These are phyloP conservation scores for Eutolmus rufibarbis DNA, from an alignment of 2,888 invertebrate genomes.

Conservation along the genomic window DNA sequence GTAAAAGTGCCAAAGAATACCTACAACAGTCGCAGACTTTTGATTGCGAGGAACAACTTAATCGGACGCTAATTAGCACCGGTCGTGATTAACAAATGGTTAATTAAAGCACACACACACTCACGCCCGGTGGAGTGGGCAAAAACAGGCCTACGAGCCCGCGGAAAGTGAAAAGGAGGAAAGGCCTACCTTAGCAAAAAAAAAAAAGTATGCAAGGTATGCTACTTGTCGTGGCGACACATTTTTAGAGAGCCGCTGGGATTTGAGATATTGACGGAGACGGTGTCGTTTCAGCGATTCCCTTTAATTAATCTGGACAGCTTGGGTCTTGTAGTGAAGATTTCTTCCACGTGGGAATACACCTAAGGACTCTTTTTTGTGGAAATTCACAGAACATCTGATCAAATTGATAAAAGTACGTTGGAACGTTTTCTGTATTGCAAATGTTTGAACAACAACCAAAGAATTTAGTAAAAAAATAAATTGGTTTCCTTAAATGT, in stretches of 20 bases:
- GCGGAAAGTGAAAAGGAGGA: background rate
- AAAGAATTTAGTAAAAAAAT: too few relatives aligned
- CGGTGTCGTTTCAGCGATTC: background rate
- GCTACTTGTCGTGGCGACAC: background rate
- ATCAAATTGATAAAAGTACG: background rate
- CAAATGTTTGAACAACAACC: too few relatives aligned
- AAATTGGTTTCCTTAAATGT: background rate
- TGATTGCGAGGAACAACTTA: slow-evolving; percentile 40
- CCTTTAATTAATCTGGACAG: background rate
- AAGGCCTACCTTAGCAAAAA: background rate
- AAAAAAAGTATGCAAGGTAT: background rate
- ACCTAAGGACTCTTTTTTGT: background rate
- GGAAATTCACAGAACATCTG: background rate
- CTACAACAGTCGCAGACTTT: slow-evolving; percentile 14
- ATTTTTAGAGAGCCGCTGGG: background rate
- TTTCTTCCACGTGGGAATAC: background rate
- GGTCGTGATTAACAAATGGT: slow-evolving; percentile 46
- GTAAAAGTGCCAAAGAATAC: slow-evolving; percentile 37
- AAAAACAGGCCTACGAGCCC: background rate
- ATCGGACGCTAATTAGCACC: slow-evolving; percentile 46
- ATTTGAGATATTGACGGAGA: background rate
- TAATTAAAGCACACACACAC: slow-evolving; percentile 38
- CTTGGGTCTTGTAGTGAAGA: background rate
- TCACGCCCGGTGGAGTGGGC: background rate
- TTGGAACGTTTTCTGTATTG: too few relatives aligned